Evolutionary conservation across 2,888 invertebrate genomes (phyloP).

Genomic region (Vandiemenella viatica): DNA sequence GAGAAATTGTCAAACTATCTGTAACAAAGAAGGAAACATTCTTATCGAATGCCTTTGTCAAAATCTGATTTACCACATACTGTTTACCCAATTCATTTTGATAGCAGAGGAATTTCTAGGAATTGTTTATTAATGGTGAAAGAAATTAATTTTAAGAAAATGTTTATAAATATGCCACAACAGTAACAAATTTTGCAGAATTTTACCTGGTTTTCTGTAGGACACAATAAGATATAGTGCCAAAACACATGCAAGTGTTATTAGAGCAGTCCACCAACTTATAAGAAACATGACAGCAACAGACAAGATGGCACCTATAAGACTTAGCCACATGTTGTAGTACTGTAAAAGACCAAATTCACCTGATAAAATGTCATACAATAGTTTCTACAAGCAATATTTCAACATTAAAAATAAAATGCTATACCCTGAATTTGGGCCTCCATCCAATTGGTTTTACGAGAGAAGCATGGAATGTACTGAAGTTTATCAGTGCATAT

Average conservation of each 20-base stretch:
- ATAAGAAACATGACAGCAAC: constrained; percentile 91
- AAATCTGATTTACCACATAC: too few relatives aligned
- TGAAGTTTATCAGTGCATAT: constrained; percentile 85
- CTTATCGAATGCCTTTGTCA: too few relatives aligned
- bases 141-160: too few relatives aligned
- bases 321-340: constrained; percentile 91
- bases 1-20: too few relatives aligned
- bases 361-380: neutral
- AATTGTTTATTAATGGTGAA: too few relatives aligned
- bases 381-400: neutral
- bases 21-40: too few relatives aligned
- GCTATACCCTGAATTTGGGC: constrained; percentile 65
- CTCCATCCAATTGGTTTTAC: constrained; percentile 80
- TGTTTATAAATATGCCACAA: neutral
- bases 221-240: constrained; percentile 83
- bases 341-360: constrained; percentile 39
- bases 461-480: constrained; percentile 84
- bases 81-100: too few relatives aligned
- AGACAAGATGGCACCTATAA: constrained; percentile 67
- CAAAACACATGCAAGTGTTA: constrained; percentile 68
- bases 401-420: neutral
- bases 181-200: constrained; percentile 4
- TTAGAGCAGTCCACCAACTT: constrained; percentile 82
- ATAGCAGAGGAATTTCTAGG: too few relatives aligned
- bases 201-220: constrained; percentile 79